Conservation (phyloP, 2,888 invertebrate genomes). For the Coelopa pilipes region DNA sequence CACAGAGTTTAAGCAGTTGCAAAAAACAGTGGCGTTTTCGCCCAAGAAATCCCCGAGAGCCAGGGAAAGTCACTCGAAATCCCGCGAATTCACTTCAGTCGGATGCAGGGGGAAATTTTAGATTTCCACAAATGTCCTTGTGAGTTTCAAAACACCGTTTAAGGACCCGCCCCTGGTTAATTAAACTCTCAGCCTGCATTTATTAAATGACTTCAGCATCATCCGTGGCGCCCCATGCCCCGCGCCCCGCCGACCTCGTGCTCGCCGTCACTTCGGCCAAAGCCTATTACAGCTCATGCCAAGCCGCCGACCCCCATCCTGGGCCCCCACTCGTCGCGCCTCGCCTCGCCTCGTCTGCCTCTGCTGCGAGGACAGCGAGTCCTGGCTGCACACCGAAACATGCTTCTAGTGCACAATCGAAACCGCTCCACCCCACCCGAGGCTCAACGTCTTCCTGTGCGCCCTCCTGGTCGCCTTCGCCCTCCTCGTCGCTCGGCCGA, state of each 20-base stretch:
- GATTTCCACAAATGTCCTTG: too few species aligned
- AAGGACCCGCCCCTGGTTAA: conserved; percentile 52
- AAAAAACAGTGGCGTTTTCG: conserved; percentile 36
- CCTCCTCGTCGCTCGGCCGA: background rate
- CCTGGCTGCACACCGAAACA: conserved; percentile 24
- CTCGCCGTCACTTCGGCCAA: background rate
- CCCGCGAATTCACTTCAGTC: too few species aligned
- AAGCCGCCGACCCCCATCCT: background rate
- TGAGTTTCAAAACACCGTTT: too few species aligned
- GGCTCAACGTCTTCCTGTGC: background rate
- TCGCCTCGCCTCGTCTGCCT: background rate
- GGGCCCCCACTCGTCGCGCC: background rate
- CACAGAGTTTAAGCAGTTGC: conserved; percentile 46
- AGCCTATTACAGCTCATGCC: conserved; percentile 12
- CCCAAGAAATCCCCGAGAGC: background rate
- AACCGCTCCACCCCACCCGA: conserved; percentile 41
- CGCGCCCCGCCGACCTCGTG: too few species aligned
- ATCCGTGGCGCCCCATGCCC: background rate
- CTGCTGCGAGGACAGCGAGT: conserved; percentile 10
- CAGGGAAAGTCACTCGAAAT: too few species aligned
- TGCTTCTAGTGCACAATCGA: conserved; percentile 54
- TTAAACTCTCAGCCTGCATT: conserved; percentile 59
- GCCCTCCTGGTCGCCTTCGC: background rate
- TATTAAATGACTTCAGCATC: conserved; percentile 57
- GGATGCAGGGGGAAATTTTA: too few species aligned